Conservation (phyloP, 2,888 invertebrate species). For the Geophilus truncorum region DNA sequence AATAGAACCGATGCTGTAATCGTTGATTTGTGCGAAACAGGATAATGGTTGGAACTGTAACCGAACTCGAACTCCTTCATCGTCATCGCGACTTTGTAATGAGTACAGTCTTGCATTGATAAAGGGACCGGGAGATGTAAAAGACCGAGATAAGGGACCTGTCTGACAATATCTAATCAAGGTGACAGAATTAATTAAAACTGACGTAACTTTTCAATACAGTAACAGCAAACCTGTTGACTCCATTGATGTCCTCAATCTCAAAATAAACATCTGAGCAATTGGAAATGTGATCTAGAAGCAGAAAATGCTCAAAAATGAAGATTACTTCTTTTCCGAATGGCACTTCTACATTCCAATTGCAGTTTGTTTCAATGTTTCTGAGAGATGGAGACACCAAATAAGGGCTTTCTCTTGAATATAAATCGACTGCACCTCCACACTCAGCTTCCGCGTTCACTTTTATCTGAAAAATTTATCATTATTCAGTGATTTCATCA, state of each 20-base stretch:
- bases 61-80: constrained; percentile 19
- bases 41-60: background rate
- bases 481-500: background rate
- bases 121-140: background rate
- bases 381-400: background rate
- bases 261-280: background rate
- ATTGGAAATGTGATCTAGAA: background rate
- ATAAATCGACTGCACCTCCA: background rate
- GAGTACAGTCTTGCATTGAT: background rate
- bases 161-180: background rate
- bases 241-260: background rate
- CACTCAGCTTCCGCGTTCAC: background rate
- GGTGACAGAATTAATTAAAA: background rate
- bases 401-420: background rate
- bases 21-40: background rate
- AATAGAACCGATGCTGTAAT: background rate
- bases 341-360: background rate
- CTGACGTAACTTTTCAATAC: background rate
- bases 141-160: background rate
- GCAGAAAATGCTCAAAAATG: constrained; percentile 3
- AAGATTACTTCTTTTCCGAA: background rate
- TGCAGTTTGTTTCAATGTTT: background rate
- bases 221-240: background rate
- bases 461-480: background rate
- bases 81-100: background rate